These are phyloP conservation scores for Netelia virgata DNA, from an alignment of 2,888 invertebrate species.

Conservation along the genomic window DNA sequence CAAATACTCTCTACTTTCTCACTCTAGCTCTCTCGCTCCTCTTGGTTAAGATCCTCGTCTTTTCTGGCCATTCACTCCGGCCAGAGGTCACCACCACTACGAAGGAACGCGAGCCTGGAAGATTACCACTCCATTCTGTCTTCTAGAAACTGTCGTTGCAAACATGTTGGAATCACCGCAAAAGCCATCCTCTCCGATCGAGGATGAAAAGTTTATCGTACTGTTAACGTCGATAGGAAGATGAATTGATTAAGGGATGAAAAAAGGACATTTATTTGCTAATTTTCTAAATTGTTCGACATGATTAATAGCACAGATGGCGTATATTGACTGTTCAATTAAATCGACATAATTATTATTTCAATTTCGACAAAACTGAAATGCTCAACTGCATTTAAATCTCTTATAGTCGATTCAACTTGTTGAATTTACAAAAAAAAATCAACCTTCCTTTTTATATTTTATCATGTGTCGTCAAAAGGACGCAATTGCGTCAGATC, in stretches of 20 bases:
- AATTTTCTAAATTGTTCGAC: no score
- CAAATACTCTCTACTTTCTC: constrained; percentile 55
- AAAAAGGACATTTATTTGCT: no score
- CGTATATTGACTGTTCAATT: no score
- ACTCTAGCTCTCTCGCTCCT: constrained; percentile 61
- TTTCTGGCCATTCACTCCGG: constrained; percentile 61
- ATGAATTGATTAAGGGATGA: no score
- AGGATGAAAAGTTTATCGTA: no score
- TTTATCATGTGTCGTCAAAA: not conserved
- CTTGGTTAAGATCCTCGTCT: constrained; percentile 50
- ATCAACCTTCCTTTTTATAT: not conserved
- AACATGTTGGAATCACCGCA: constrained; percentile 50
- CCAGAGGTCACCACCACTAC: constrained; percentile 38
- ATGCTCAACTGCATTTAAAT: no score
- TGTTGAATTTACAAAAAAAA: not conserved
- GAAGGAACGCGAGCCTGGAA: constrained; percentile 20
- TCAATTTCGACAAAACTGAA: no score
- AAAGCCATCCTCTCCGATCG: not conserved
- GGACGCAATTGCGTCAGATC: constrained; percentile 38
- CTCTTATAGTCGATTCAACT: no score
- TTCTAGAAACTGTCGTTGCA: constrained; percentile 41
- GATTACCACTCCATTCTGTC: constrained; percentile 58
- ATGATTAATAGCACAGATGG: no score
- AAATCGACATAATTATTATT: no score
- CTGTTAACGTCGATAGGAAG: no score